Percentiles rank a stretch among this genome's conserved stretches.
Evolutionary conservation across 2,113 vertebrate species (phyloP).

Genomic region (Nothobranchius kuhntae): DNA sequence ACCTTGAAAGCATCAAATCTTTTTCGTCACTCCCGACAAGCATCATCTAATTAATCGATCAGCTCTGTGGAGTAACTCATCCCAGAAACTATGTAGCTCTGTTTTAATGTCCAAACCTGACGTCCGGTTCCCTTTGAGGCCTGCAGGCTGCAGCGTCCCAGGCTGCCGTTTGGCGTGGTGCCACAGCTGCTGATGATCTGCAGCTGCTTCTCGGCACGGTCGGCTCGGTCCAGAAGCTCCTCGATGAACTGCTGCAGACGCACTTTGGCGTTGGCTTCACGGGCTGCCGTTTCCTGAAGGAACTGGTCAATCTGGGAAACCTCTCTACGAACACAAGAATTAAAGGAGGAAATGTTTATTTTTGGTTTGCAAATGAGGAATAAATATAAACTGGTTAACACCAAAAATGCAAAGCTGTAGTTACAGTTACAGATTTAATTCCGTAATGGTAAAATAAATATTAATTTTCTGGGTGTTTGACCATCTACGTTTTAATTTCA

Average conservation of each 20-base stretch:
- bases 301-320: conserved; percentile 97
- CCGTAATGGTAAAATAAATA: no score
- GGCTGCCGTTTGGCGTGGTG: conserved; percentile 92
- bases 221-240: conserved; percentile 95
- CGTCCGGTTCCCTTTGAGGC: conserved; percentile 81
- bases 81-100: no score
- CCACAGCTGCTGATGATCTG: conserved; percentile 98
- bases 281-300: conserved; percentile 94
- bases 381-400: background rate
- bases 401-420: background rate
- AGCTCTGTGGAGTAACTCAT: background rate
- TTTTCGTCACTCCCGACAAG: background rate
- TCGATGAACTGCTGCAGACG: conserved; percentile 98
- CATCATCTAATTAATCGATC: conserved; percentile 1
- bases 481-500: no score
- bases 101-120: conserved; percentile 65
- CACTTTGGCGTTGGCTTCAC: conserved; percentile 95
- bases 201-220: conserved; percentile 94
- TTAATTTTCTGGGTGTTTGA: no score
- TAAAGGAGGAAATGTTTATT: background rate
- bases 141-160: conserved; percentile 87
- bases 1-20: background rate
- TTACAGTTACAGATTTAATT: background rate
- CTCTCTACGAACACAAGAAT: conserved; percentile 80
- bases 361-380: conserved; percentile 2